Conservation (phyloP, 1,140 invertebrate species). For the Propsilocerus akamusi region DNA sequence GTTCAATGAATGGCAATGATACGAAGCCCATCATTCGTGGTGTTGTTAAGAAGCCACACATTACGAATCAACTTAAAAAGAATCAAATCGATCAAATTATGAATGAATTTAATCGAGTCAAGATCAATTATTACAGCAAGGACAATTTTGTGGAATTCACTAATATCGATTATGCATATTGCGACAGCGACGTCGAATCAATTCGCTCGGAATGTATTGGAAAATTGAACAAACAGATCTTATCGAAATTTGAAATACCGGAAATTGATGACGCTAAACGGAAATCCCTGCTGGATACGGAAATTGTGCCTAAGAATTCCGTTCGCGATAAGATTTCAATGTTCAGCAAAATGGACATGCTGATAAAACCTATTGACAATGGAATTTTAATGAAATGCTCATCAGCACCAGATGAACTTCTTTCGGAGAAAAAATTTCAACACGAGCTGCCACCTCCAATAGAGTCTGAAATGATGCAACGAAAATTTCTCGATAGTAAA, state of each 20-base stretch:
- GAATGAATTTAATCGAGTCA: not conserved
- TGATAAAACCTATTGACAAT: not conserved
- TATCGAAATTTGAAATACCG: not conserved
- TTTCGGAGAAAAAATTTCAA: no score
- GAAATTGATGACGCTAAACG: not conserved
- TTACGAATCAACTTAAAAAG: not conserved
- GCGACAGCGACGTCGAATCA: not conserved
- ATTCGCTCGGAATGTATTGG: not conserved
- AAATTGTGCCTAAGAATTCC: not conserved
- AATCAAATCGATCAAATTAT: constrained; percentile 1
- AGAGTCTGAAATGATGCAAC: not conserved
- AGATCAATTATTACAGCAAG: not conserved
- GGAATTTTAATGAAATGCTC: not conserved
- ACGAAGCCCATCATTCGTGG: not conserved
- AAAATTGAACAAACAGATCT: not conserved
- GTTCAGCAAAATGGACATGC: not conserved
- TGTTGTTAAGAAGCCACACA: not conserved
- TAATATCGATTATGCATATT: not conserved
- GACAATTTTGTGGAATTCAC: not conserved
- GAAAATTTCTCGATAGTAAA: not conserved
- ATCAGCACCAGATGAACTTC: not conserved
- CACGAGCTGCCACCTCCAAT: not conserved
- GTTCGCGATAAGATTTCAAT: not conserved
- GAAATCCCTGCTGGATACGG: not conserved
- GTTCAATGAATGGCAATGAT: no score